Evolutionary conservation across 2,888 invertebrate species (phyloP).

Genomic region (Apeira syringaria): DNA sequence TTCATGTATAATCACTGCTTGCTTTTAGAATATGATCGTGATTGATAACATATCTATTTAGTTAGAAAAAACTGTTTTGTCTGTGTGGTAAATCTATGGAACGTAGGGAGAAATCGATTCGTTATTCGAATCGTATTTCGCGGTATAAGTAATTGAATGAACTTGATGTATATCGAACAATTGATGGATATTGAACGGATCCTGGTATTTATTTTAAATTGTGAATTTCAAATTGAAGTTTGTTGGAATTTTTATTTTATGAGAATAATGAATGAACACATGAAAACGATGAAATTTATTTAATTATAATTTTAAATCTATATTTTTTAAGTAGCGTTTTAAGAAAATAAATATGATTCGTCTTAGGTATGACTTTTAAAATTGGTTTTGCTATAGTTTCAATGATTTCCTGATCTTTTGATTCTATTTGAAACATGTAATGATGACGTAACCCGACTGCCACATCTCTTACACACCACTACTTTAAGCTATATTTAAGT

Average conservation of each 20-base stretch:
- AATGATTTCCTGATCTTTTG: too few species aligned
- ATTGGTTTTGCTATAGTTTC: too few species aligned
- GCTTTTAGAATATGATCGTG: constrained; percentile 72
- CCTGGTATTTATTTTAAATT: too few species aligned
- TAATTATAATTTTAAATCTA: too few species aligned
- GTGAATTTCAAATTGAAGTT: too few species aligned
- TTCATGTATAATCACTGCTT: constrained; percentile 57
- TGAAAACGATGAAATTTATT: too few species aligned
- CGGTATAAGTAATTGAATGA: constrained; percentile 28
- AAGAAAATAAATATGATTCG: too few species aligned
- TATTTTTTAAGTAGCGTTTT: too few species aligned
- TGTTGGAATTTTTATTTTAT: too few species aligned
- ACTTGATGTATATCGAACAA: constrained; percentile 6
- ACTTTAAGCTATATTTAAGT: constrained; percentile 80
- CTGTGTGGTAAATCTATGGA: constrained; percentile 57
- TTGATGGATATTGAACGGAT: constrained; percentile 5
- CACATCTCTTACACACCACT: constrained; percentile 53
- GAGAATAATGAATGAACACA: too few species aligned
- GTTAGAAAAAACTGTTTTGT: constrained; percentile 73
- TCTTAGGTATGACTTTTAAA: too few species aligned
- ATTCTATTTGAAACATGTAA: constrained; percentile 6
- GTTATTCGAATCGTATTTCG: constrained; percentile 40
- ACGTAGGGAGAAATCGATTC: constrained; percentile 41
- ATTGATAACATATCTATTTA: constrained; percentile 80
- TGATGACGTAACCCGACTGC: constrained; percentile 35